Evolutionary conservation across 2,888 invertebrate genomes (phyloP).

Genomic region (Sisyra terminalis): DNA sequence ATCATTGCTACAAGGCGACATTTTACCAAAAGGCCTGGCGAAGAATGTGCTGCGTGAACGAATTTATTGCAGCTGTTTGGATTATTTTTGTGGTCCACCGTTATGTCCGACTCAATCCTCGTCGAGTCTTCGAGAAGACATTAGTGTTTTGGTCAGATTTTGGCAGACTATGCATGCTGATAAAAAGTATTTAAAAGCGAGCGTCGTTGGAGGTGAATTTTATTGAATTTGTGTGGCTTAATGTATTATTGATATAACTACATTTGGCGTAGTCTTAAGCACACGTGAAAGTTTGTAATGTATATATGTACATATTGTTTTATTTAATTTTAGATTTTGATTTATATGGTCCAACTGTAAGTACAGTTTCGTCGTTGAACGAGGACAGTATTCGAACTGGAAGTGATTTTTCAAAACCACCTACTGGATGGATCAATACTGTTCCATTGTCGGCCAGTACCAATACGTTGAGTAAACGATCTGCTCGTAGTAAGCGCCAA

Average conservation of each 20-base stretch:
- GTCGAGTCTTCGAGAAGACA: conserved; percentile 71
- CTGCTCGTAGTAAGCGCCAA: conserved; percentile 56
- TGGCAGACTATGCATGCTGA: conserved; percentile 94
- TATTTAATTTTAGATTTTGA: conserved; percentile 22
- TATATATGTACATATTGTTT: neutral
- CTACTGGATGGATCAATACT: conserved; percentile 89
- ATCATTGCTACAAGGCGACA: conserved; percentile 85
- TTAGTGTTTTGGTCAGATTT: conserved; percentile 75
- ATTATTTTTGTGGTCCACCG: conserved; percentile 88
- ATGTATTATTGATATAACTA: too few relatives aligned
- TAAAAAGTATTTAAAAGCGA: conserved; percentile 76
- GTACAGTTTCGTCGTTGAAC: conserved; percentile 17
- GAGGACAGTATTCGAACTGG: conserved; percentile 27
- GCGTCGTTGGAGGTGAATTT: conserved; percentile 54
- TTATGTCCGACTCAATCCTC: conserved; percentile 72
- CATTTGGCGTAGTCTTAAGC: neutral
- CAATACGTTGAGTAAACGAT: conserved; percentile 54
- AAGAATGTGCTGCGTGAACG: conserved; percentile 89
- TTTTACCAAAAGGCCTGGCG: conserved; percentile 65
- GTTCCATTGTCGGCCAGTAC: conserved; percentile 55
- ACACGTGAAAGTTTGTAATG: too few relatives aligned
- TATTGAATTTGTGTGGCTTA: neutral
- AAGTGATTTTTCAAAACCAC: conserved; percentile 39
- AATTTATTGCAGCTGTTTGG: conserved; percentile 86
- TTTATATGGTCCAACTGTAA: conserved; percentile 20